These are phyloP conservation scores for Vespertilio murinus DNA, from an alignment of 2,797 vertebrate species.

Conservation along the genomic window DNA sequence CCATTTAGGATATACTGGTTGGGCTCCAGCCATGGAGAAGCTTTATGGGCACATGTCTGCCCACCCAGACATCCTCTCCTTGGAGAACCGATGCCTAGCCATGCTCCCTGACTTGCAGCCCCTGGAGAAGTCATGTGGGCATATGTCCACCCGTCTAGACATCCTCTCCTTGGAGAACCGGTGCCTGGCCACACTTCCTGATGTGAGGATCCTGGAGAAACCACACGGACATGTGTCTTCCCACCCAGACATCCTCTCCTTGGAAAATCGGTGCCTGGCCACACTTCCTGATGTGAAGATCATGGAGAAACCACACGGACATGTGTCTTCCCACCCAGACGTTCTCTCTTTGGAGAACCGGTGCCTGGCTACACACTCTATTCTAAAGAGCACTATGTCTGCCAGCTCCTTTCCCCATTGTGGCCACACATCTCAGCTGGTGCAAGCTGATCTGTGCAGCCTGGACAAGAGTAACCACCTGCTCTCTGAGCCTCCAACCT, in stretches of 20 bases:
- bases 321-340: neutral
- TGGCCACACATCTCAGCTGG: neutral
- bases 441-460: neutral
- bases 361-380: neutral
- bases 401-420: neutral
- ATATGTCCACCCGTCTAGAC: neutral
- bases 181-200: conserved; percentile 13
- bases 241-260: conserved; percentile 42
- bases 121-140: neutral
- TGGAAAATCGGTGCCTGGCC: conserved; percentile 58
- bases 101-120: neutral
- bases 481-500: neutral
- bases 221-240: neutral
- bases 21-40: conserved; percentile 49
- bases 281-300: neutral
- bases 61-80: conserved; percentile 31
- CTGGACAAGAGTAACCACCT: neutral
- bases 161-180: conserved; percentile 62
- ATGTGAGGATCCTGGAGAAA: neutral
- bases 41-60: neutral
- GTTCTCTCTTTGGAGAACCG: conserved; percentile 61
- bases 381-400: conserved; percentile 5
- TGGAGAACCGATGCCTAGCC: conserved; percentile 46
- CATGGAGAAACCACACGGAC: neutral
- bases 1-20: conserved; percentile 24